phyloP scores from a whole-genome alignment of 2,797 vertebrate species.

The Delichon dasypus region DNA sequence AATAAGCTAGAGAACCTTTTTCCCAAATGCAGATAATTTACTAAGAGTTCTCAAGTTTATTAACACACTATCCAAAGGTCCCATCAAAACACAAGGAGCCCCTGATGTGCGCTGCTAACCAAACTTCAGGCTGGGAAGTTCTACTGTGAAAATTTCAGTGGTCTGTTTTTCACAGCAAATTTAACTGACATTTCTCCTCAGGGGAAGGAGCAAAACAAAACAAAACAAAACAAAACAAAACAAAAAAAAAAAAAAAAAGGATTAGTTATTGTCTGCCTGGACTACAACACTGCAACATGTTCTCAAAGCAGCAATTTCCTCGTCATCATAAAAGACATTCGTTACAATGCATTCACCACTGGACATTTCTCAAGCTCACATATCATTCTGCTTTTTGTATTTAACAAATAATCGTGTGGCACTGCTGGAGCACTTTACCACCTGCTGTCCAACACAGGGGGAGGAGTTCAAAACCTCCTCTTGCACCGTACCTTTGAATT shows the following conservation, averaged over 20 bases:
- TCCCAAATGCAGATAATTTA: neutral
- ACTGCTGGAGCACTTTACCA: neutral
- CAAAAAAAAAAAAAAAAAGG: no score
- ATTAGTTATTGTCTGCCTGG: neutral
- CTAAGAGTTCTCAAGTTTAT: neutral
- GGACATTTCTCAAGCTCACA: neutral
- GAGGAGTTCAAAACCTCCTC: neutral
- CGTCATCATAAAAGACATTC: neutral
- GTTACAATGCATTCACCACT: neutral
- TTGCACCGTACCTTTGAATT: conserved; percentile 87
- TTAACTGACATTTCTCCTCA: neutral
- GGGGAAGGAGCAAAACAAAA: neutral
- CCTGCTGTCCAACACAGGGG: accelerated
- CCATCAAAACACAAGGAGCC: neutral
- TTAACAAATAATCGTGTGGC: neutral
- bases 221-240: no score
- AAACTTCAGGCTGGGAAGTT: neutral
- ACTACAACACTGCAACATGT: neutral
- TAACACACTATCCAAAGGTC: neutral
- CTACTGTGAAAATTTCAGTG: neutral
- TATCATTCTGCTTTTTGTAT: no score
- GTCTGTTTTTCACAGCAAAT: neutral
- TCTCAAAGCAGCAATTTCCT: neutral
- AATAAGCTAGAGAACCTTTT: neutral
- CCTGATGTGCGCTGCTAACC: neutral